Evolutionary conservation across 2,113 vertebrate genomes (phyloP).

Genomic region (Corvus moneduloides): DNA sequence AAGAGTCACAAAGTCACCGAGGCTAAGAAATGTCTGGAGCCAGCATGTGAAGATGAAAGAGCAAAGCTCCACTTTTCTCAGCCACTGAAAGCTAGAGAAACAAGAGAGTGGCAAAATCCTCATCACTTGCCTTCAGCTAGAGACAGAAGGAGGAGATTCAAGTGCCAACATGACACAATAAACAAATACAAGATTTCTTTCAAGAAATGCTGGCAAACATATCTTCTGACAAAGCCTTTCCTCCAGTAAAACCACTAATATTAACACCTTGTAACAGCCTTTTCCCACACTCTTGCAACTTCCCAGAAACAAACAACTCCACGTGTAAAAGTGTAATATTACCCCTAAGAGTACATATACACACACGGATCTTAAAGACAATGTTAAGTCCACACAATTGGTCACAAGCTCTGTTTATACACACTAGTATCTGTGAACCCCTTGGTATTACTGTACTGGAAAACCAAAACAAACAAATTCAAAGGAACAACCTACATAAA

Average conservation of each 20-base stretch:
- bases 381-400: neutral
- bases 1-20: neutral
- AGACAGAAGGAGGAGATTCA: neutral
- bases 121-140: neutral
- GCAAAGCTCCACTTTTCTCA: neutral
- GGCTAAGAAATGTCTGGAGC: neutral
- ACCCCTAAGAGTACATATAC: neutral
- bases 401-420: neutral
- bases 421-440: neutral
- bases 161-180: neutral
- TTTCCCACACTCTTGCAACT: neutral
- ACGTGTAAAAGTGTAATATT: neutral
- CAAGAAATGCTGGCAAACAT: neutral
- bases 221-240: constrained; percentile 3
- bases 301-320: neutral
- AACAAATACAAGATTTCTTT: neutral
- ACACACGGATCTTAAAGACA: neutral
- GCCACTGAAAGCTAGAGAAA: neutral
- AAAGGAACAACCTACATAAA: neutral
- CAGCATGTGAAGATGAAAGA: neutral
- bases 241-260: neutral
- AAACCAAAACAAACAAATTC: neutral
- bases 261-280: neutral
- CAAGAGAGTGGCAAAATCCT: neutral
- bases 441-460: neutral